phyloP scores from a whole-genome alignment of 2,113 vertebrate genomes.

The Spizaetus ornatus region DNA sequence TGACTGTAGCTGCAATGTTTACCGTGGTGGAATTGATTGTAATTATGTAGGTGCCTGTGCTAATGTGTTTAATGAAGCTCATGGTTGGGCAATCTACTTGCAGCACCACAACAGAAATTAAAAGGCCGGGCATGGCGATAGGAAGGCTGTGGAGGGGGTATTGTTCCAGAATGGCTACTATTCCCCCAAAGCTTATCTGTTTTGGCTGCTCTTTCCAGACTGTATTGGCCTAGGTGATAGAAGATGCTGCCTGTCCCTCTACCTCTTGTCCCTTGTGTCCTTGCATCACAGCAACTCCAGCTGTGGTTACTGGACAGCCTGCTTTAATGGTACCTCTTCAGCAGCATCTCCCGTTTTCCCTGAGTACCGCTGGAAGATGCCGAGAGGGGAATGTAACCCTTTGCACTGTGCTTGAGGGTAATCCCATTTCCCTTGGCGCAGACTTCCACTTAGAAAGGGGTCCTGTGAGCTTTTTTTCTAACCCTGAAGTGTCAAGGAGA shows the following conservation, averaged over 20 bases:
- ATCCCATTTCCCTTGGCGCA: background rate
- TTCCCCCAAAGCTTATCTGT: fast-evolving
- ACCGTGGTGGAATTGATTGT: background rate
- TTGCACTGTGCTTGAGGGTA: fast-evolving
- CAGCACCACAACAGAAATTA: background rate
- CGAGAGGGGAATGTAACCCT: background rate
- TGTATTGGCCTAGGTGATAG: fast-evolving
- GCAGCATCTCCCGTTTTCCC: background rate
- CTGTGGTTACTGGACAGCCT: background rate
- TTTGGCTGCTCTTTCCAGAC: background rate
- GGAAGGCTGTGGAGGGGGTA: background rate
- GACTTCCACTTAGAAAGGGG: background rate
- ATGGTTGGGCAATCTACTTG: background rate
- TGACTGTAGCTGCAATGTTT: background rate
- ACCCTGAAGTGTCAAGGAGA: background rate
- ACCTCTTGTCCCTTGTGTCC: background rate
- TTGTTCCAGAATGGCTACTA: background rate
- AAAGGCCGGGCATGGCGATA: background rate
- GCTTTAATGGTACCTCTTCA: background rate
- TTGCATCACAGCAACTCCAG: background rate
- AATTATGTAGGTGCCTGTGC: background rate
- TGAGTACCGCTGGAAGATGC: background rate
- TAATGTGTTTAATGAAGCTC: background rate
- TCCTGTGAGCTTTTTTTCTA: fast-evolving
- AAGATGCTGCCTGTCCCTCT: background rate